Conservation (phyloP, 2,888 invertebrate genomes). For the Linyphia triangularis region DNA sequence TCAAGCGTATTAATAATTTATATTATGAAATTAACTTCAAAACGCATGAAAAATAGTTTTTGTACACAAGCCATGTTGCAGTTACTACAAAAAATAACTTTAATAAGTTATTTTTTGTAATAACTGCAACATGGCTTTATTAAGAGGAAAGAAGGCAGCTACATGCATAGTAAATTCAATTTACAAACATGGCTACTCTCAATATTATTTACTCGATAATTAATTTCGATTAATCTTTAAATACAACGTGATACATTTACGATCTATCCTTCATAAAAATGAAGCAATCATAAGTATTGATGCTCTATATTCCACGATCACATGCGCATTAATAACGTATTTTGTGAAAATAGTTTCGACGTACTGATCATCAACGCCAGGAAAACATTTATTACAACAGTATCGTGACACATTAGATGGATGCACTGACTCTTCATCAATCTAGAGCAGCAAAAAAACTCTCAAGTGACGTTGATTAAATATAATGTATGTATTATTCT, state of each 20-base stretch:
- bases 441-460: neutral
- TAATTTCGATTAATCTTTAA: no score
- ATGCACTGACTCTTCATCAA: neutral
- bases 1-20: no score
- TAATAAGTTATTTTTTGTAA: no score
- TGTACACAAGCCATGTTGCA: no score
- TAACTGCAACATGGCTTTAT: no score
- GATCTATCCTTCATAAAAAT: neutral
- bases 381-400: slow-evolving; percentile 8
- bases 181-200: no score
- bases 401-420: slow-evolving; percentile 10
- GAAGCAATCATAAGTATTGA: neutral
- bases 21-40: no score
- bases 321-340: neutral
- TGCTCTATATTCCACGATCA: neutral
- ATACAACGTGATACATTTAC: neutral
- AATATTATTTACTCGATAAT: no score
- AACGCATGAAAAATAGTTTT: no score
- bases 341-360: slow-evolving; percentile 13
- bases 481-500: slow-evolving; percentile 3
- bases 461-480: slow-evolving; percentile 3
- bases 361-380: neutral
- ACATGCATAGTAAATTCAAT: no score
- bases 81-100: no score
- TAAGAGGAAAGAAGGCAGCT: no score